Conservation (phyloP, 2,888 invertebrate genomes). For the Apotomis betuletana region DNA sequence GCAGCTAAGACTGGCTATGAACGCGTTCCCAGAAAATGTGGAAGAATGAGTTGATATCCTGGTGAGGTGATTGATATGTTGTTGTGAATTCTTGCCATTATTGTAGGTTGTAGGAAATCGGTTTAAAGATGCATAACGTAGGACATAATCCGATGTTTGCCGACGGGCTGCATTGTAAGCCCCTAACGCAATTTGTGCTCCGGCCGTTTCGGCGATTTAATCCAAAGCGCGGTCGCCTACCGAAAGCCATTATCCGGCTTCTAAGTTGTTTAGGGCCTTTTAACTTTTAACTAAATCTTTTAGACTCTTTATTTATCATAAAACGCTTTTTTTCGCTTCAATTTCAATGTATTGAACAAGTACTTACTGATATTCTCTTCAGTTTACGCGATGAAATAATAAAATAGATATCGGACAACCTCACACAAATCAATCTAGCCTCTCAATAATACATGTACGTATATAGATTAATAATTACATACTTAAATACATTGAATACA, state of each 20-base stretch:
- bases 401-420: no score
- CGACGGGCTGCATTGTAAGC: conserved; percentile 27
- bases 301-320: conserved; percentile 36
- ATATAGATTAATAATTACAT: no score
- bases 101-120: no score
- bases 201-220: conserved; percentile 67
- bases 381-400: no score
- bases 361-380: not conserved
- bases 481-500: no score
- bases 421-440: no score
- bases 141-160: conserved; percentile 7
- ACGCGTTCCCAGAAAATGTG: no score
- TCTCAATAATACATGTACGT: no score
- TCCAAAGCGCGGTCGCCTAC: conserved; percentile 62
- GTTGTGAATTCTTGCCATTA: no score
- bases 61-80: no score
- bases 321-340: conserved; percentile 20
- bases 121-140: not conserved
- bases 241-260: conserved; percentile 73
- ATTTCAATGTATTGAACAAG: conserved; percentile 10
- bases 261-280: conserved; percentile 76
- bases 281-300: conserved; percentile 63
- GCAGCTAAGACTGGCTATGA: no score
- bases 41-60: no score
- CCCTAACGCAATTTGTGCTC: conserved; percentile 18